These are phyloP conservation scores for Gadopsis bispinosus DNA, from an alignment of 2,797 vertebrate genomes.

Conservation along the genomic window DNA sequence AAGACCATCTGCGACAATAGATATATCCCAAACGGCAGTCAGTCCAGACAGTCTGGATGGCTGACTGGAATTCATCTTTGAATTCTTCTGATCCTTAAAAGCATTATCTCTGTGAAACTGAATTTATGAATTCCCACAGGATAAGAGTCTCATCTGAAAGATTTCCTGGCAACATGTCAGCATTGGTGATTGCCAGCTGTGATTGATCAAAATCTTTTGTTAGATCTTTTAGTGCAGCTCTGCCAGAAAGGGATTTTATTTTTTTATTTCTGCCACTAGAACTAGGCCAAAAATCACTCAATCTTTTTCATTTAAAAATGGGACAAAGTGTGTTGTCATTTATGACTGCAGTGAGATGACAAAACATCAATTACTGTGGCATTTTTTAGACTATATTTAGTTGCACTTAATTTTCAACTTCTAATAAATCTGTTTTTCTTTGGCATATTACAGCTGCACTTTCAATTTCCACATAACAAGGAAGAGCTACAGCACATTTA, in stretches of 20 bases:
- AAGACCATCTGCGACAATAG: slow-evolving; percentile 61
- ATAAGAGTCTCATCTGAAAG: slow-evolving; percentile 42
- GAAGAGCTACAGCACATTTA: background rate
- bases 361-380: slow-evolving; percentile 35
- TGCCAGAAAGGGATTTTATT: slow-evolving; percentile 29
- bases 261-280: slow-evolving; percentile 12
- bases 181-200: slow-evolving; percentile 52
- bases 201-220: slow-evolving; percentile 50
- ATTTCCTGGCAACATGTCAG: slow-evolving; percentile 51
- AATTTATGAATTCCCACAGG: slow-evolving; percentile 61
- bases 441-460: background rate
- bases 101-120: slow-evolving; percentile 45
- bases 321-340: slow-evolving; percentile 31
- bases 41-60: slow-evolving; percentile 40
- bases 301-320: slow-evolving; percentile 24
- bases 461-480: background rate
- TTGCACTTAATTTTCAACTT: background rate
- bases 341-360: slow-evolving; percentile 18
- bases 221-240: slow-evolving; percentile 33
- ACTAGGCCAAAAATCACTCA: slow-evolving; percentile 40
- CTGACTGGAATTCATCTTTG: slow-evolving; percentile 51
- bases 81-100: slow-evolving; percentile 60
- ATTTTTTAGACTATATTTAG: slow-evolving; percentile 21
- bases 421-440: slow-evolving; percentile 21
- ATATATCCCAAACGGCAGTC: slow-evolving; percentile 38